A percentile compares a stretch with the other conserved stretches of the same genome.
Conservation (phyloP, 2,888 invertebrate species). For the Cheilosia impressa region DNA sequence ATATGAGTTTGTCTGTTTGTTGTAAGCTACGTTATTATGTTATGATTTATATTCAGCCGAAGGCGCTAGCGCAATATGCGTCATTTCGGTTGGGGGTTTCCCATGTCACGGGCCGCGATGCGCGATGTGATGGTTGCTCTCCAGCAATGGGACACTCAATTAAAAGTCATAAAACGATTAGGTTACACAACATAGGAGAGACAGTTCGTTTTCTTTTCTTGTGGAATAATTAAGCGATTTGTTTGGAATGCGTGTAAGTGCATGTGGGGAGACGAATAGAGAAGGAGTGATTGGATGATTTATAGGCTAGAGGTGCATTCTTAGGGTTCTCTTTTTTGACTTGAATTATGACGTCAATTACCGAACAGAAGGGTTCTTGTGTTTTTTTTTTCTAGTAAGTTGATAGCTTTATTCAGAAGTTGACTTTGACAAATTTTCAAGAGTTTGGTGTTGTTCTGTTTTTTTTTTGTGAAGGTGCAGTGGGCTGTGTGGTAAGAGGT, state of each 20-base stretch:
- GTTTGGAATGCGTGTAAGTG: slow-evolving; percentile 62
- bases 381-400: slow-evolving; percentile 38
- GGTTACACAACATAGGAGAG: slow-evolving; percentile 65
- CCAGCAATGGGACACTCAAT: slow-evolving; percentile 75
- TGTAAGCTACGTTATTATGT: slow-evolving; percentile 19
- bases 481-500: slow-evolving; percentile 16
- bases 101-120: slow-evolving; percentile 51
- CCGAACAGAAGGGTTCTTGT: slow-evolving; percentile 31
- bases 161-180: slow-evolving; percentile 74
- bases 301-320: slow-evolving; percentile 36
- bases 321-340: slow-evolving; percentile 30
- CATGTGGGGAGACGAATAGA: slow-evolving; percentile 20
- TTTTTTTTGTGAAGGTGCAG: slow-evolving; percentile 9
- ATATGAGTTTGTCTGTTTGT: slow-evolving; percentile 30
- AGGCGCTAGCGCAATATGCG: slow-evolving; percentile 64
- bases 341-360: slow-evolving; percentile 72
- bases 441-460: slow-evolving; percentile 2
- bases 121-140: slow-evolving; percentile 17
- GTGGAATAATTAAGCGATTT: slow-evolving; percentile 73
- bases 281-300: slow-evolving; percentile 32
- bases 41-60: slow-evolving; percentile 64
- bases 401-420: slow-evolving; percentile 62
- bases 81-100: slow-evolving; percentile 72
- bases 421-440: slow-evolving; percentile 62
- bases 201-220: slow-evolving; percentile 30